Evolutionary conservation across 2,888 invertebrate species (phyloP).

Genomic region (Strigamia transsilvanica): DNA sequence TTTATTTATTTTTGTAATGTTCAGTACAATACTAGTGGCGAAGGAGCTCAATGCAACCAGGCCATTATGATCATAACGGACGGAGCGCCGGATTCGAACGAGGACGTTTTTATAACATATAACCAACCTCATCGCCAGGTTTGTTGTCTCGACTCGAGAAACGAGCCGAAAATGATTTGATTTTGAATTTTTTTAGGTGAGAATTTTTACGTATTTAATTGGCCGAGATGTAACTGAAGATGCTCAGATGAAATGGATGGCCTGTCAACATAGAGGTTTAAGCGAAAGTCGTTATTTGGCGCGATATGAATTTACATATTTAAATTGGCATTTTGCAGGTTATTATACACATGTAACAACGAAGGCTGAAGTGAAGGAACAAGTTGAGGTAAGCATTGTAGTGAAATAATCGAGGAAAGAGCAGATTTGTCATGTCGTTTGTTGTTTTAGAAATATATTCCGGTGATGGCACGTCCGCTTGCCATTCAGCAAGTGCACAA

Average conservation of each 20-base stretch:
- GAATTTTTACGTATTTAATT: slow-evolving; percentile 98
- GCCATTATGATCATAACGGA: slow-evolving; percentile 99
- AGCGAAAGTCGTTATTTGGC: neutral
- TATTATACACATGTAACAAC: slow-evolving; percentile 97
- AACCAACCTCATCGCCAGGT: slow-evolving; percentile 83
- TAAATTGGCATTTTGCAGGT: slow-evolving; percentile 68
- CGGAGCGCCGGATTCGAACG: slow-evolving; percentile 93
- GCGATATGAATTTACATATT: neutral
- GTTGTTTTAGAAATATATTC: slow-evolving; percentile 82
- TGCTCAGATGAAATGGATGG: slow-evolving; percentile 96
- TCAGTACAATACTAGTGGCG: slow-evolving; percentile 70
- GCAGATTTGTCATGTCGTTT: too few species aligned
- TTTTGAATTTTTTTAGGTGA: slow-evolving; percentile 70
- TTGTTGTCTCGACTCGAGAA: neutral
- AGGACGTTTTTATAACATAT: slow-evolving; percentile 88
- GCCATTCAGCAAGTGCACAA: slow-evolving; percentile 83
- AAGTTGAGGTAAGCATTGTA: slow-evolving; percentile 72
- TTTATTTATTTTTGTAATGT: neutral
- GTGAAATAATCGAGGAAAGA: too few species aligned
- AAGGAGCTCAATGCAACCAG: slow-evolving; percentile 94
- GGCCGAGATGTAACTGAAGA: slow-evolving; percentile 94
- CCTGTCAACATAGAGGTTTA: slow-evolving; percentile 94
- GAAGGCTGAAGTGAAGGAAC: slow-evolving; percentile 95
- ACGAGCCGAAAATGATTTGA: neutral
- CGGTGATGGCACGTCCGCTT: slow-evolving; percentile 94